Percentiles rank a stretch among this genome's conserved stretches.
phyloP scores from a whole-genome alignment of 23 tunicate species.

The Styela plicata region DNA sequence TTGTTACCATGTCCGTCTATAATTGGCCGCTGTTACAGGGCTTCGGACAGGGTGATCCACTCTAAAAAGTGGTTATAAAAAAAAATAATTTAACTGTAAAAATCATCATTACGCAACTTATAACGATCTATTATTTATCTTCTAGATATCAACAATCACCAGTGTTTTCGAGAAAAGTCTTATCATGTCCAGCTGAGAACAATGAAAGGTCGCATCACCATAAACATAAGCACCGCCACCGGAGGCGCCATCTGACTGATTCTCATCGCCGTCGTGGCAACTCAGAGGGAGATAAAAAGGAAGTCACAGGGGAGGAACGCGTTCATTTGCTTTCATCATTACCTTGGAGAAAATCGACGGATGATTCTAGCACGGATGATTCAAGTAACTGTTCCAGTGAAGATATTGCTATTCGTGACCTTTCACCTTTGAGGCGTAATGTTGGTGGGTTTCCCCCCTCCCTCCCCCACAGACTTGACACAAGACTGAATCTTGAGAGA shows the following conservation, averaged over 20 bases:
- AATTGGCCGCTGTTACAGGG: too few relatives aligned
- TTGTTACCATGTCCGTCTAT: too few relatives aligned
- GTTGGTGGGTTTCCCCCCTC: not conserved
- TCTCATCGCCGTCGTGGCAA: not conserved
- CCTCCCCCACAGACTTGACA: not conserved
- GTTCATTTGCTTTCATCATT: conserved; percentile 22
- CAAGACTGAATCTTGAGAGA: not conserved
- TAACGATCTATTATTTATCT: not conserved
- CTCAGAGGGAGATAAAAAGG: conserved; percentile 8
- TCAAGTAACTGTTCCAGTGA: too few relatives aligned
- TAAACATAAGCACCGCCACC: conserved; percentile 8
- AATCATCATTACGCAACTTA: too few relatives aligned
- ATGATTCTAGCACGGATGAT: not conserved
- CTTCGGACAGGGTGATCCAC: too few relatives aligned
- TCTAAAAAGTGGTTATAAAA: too few relatives aligned
- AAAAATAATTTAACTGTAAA: too few relatives aligned
- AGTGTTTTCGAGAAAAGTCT: conserved; percentile 20
- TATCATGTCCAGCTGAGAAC: not conserved
- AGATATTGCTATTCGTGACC: not conserved
- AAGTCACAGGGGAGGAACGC: conserved; percentile 6
- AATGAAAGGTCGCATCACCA: not conserved
- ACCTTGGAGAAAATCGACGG: conserved; percentile 23
- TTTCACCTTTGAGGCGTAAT: not conserved
- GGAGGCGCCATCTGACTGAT: conserved; percentile 8
- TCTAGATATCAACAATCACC: conserved; percentile 66